Evolutionary conservation across 2,113 vertebrate genomes (phyloP).

Genomic region (Astur gentilis): DNA sequence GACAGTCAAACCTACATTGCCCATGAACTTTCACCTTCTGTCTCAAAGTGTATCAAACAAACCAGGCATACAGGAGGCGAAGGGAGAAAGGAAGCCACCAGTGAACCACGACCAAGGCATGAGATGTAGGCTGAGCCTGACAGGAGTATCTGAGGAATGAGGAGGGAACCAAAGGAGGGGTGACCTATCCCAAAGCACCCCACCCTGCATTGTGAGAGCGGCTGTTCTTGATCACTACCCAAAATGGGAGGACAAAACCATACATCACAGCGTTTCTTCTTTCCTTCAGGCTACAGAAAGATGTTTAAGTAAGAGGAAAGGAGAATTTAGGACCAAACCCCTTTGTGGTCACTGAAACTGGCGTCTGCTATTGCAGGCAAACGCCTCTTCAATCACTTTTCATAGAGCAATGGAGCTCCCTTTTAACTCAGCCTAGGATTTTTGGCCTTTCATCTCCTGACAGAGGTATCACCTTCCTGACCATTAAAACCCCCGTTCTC

Average conservation of each 20-base stretch:
- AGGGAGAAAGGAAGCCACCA: neutral
- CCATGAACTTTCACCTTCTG: neutral
- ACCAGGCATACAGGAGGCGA: neutral
- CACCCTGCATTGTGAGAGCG: accelerated
- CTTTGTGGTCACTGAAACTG: neutral
- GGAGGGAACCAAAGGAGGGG: neutral
- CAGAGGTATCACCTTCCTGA: neutral
- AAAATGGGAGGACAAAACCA: neutral
- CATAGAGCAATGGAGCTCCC: neutral
- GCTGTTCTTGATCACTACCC: neutral
- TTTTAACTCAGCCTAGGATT: conserved; percentile 7
- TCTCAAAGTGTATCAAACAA: neutral
- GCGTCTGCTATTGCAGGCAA: neutral
- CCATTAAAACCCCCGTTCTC: neutral
- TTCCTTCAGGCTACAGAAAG: neutral
- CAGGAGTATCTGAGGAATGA: accelerated
- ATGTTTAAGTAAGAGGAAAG: neutral
- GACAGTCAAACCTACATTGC: neutral
- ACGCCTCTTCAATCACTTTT: neutral
- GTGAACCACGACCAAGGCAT: neutral
- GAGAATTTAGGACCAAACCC: neutral
- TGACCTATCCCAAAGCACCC: neutral
- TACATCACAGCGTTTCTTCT: neutral
- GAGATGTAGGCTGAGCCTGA: neutral
- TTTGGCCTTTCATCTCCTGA: conserved; percentile 8